These are phyloP conservation scores for Leptinotarsa defecta DNA, from an alignment of 1,140 invertebrate species.

Conservation along the genomic window DNA sequence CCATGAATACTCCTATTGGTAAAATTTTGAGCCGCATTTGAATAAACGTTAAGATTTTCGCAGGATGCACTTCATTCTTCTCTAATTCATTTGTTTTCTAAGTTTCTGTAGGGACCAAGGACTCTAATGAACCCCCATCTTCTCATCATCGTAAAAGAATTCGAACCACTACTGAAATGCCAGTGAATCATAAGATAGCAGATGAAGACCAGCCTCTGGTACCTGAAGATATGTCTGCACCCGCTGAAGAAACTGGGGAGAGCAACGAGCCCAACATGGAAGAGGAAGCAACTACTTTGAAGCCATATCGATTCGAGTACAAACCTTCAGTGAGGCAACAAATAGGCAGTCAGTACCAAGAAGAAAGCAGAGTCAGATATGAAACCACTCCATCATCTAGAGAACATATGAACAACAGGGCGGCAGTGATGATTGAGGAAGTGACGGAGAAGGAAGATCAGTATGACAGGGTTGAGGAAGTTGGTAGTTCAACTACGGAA, in stretches of 20 bases:
- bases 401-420: background rate
- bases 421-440: background rate
- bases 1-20: no score
- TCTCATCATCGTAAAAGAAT: constrained; percentile 18
- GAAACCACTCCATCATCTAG: background rate
- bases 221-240: constrained; percentile 24
- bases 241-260: constrained; percentile 21
- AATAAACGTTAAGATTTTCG: no score
- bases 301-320: constrained; percentile 1
- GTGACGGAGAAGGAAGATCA: background rate
- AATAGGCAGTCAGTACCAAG: constrained; percentile 1
- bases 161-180: constrained; percentile 23
- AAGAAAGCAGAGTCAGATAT: background rate
- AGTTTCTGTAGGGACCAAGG: constrained; percentile 2
- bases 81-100: no score
- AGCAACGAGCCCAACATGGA: constrained; percentile 19
- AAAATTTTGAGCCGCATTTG: no score
- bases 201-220: constrained; percentile 5
- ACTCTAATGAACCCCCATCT: background rate
- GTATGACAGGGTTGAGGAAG: background rate
- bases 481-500: background rate
- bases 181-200: constrained; percentile 17
- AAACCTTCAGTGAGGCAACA: background rate
- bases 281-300: background rate
- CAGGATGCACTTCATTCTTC: no score